Base-by-base conservation (phyloP, 2,797 vertebrate genomes). In the Sorex maritimensis region DNA sequence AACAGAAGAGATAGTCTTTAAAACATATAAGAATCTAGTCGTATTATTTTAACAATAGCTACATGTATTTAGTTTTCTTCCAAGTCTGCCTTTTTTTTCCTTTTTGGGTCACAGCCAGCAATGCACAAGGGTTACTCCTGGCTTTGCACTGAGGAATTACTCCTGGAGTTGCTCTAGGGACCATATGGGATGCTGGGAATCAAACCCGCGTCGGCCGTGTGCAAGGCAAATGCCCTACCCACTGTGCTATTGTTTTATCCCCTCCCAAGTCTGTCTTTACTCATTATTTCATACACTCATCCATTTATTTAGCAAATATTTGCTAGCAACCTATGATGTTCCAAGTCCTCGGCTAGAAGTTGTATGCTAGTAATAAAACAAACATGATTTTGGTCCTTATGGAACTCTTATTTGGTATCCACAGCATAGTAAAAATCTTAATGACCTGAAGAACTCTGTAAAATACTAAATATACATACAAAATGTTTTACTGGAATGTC, bases 281-380 rank as follows among this genome's bases (percentile, higher is more conserved):
- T 28, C 65, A 26, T 67, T 28, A 23, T 26, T 12, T 67, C 65
- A 67, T 28, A 11, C 65, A 67, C 3, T 77, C 26, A 81, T 81
- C 81, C 15, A 75, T 81, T 34, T 63, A 9, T 44, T 93, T 63
- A 86, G 41, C 4, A 74, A 69, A 81, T 92, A 46, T 86, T 88
- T 80, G 26, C 46, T 80, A 30, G 52, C 9, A 73, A 10, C 0
- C 69, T 81, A 1, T 61, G 58, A 61, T 61, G 58, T 61, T 19
- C 58, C 58, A 38, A 78, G 12, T 1, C 8, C 12, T 92, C 30
- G 83, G 10, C 67, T 84, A 91, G 26, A 2, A 86, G 13, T 24
- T 55, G 46, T 30, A 26, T 10, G 28, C 0, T 44, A 15, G 28
- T 6, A 34, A 90, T 28, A 80, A 34, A 86, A 90, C 26, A 38